Evolutionary conservation across 1,140 invertebrate species (phyloP).

Genomic region (Leptinotarsa texana): DNA sequence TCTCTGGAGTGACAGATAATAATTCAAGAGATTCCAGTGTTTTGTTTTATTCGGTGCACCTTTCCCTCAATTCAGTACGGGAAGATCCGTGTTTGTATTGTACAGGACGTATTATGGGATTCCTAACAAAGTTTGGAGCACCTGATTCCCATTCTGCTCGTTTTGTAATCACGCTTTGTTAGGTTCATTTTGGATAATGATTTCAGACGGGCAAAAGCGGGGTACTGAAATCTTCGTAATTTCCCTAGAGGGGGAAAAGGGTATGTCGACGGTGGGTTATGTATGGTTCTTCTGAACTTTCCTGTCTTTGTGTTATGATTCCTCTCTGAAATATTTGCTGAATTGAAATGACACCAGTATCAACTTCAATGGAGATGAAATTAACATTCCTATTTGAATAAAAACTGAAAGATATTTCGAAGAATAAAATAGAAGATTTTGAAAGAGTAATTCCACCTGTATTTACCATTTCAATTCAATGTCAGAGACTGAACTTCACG

Average conservation of each 20-base stretch:
- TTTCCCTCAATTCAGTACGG: not conserved
- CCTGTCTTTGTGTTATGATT: not conserved
- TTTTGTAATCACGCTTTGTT: not conserved
- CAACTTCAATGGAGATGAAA: too few species aligned
- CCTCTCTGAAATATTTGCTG: too few species aligned
- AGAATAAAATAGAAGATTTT: too few species aligned
- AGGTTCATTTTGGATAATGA: constrained; percentile 1
- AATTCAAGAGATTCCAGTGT: too few species aligned
- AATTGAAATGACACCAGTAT: too few species aligned
- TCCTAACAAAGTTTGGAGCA: not conserved
- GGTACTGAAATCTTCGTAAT: not conserved
- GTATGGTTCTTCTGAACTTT: not conserved
- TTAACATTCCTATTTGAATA: too few species aligned
- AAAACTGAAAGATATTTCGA: too few species aligned
- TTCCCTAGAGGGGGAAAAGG: not conserved
- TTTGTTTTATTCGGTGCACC: too few species aligned
- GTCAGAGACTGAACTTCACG: too few species aligned
- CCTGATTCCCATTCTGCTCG: not conserved
- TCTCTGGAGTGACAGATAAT: too few species aligned
- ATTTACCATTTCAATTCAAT: too few species aligned
- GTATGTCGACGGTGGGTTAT: constrained; percentile 4
- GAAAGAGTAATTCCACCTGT: too few species aligned
- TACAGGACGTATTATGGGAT: not conserved
- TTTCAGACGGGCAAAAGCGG: not conserved
- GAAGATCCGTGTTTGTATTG: not conserved